Evolutionary conservation across 2,888 invertebrate species (phyloP).

Genomic region (Cerastis leucographa): DNA sequence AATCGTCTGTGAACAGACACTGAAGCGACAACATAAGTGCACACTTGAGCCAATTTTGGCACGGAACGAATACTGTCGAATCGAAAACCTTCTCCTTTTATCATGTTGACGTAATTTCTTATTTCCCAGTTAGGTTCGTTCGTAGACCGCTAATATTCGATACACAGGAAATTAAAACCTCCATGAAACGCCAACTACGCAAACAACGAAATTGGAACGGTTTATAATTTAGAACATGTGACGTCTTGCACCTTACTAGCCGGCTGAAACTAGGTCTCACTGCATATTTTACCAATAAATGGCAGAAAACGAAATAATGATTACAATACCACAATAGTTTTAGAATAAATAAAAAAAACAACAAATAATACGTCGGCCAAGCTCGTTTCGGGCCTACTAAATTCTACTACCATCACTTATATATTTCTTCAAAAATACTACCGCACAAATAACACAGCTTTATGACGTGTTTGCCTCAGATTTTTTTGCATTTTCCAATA

Average conservation of each 20-base stretch:
- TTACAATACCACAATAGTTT: background rate
- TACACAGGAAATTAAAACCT: conserved; percentile 25
- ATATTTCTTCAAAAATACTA: conserved; percentile 24
- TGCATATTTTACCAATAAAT: background rate
- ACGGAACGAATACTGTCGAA: background rate
- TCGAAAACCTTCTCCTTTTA: conserved; percentile 7
- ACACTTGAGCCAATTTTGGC: conserved; percentile 20
- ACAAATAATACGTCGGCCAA: background rate
- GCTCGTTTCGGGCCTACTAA: conserved; percentile 2
- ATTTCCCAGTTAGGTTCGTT: background rate
- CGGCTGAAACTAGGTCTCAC: background rate
- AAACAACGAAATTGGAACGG: conserved; percentile 3
- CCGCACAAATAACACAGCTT: conserved; percentile 9
- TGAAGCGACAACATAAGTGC: conserved; percentile 1
- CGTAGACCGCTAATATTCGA: background rate
- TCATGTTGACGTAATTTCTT: conserved; percentile 1
- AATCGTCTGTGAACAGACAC: background rate
- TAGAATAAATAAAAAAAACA: background rate
- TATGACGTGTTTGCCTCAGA: conserved; percentile 34
- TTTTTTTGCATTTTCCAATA: conserved; percentile 22
- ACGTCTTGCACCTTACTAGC: background rate
- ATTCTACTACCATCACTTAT: conserved; percentile 14
- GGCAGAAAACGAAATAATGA: background rate
- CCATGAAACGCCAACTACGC: conserved; percentile 15
- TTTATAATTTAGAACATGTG: background rate